Evolutionary conservation across 1,140 invertebrate species (phyloP).

Genomic region (Acyrthosiphon pisum): DNA sequence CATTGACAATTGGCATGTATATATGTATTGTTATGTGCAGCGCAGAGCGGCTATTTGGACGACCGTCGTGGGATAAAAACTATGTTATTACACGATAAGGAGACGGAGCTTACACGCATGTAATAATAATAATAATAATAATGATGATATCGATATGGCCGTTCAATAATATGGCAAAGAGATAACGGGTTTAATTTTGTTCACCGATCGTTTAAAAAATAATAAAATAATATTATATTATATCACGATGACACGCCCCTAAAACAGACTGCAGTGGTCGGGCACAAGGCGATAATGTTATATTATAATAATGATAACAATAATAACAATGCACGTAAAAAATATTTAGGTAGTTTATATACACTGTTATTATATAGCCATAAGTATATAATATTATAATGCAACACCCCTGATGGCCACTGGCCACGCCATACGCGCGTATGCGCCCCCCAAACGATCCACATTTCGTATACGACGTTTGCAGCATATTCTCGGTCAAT

Average conservation of each 20-base stretch:
- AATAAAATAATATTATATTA: not conserved
- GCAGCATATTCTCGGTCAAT: slow-evolving; percentile 28
- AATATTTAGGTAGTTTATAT: not conserved
- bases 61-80: not conserved
- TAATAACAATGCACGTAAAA: not conserved
- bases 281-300: not conserved
- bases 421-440: slow-evolving; percentile 43
- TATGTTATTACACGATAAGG: not conserved
- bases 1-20: not conserved
- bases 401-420: not conserved
- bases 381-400: not conserved
- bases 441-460: not conserved
- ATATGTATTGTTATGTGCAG: not conserved
- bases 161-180: not conserved
- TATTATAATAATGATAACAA: slow-evolving; percentile 14
- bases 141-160: not conserved
- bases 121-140: not conserved
- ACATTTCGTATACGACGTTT: not conserved
- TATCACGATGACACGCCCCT: not conserved
- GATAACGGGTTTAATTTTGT: slow-evolving; percentile 31
- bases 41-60: not conserved
- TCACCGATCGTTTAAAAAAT: slow-evolving; percentile 10
- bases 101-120: not conserved
- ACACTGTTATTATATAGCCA: not conserved
- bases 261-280: not conserved